Percentiles rank a stretch among this genome's conserved stretches.
phyloP scores from a whole-genome alignment of 2,888 invertebrate species.

The Eubasilissa splendida region DNA sequence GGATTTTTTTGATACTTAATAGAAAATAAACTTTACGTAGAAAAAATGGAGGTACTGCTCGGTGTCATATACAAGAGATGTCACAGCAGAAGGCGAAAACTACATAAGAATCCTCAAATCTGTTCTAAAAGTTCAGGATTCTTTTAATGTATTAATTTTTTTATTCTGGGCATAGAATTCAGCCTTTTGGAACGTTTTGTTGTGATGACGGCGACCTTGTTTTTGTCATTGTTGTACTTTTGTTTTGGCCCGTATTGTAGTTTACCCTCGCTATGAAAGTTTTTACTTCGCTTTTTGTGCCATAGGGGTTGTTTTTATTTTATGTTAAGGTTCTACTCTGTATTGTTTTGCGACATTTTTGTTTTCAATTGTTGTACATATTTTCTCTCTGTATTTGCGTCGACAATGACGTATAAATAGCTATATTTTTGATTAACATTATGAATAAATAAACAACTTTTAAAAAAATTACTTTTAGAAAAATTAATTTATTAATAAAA shows the following conservation, averaged over 20 bases:
- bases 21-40: slow-evolving; percentile 27
- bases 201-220: slow-evolving; percentile 20
- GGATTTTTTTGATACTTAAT: slow-evolving; percentile 24
- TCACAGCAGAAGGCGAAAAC: slow-evolving; percentile 4
- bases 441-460: no score
- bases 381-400: no score
- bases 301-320: slow-evolving; percentile 29
- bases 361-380: neutral
- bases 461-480: no score
- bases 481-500: no score
- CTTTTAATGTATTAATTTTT: slow-evolving; percentile 19
- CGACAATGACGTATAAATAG: no score
- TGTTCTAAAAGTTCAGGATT: neutral
- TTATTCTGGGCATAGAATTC: neutral
- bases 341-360: slow-evolving; percentile 28
- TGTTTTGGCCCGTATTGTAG: slow-evolving; percentile 22
- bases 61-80: slow-evolving; percentile 35
- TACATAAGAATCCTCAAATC: slow-evolving; percentile 4
- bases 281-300: slow-evolving; percentile 24
- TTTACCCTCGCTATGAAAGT: slow-evolving; percentile 34
- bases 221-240: slow-evolving; percentile 24
- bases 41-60: slow-evolving; percentile 5
- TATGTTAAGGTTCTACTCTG: slow-evolving; percentile 16
- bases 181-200: slow-evolving; percentile 14
- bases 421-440: no score